Evolutionary conservation across 92 coral and sea anemone genomes (phyloP).

Genomic region (Bergia sp.): DNA sequence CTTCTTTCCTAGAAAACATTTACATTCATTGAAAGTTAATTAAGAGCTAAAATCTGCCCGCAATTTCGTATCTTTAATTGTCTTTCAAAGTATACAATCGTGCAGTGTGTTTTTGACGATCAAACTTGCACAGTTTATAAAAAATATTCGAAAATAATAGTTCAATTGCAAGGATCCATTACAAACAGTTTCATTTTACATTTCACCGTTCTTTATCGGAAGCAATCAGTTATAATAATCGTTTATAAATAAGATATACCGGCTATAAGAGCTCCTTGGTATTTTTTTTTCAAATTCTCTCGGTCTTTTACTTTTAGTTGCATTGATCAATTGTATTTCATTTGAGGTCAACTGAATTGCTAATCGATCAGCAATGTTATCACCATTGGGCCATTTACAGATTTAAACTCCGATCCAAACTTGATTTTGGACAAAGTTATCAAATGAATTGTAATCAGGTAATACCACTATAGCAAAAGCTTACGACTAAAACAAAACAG

Average conservation of each 20-base stretch:
- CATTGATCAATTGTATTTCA: not conserved
- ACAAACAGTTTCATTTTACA: too few relatives aligned
- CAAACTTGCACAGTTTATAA: not conserved
- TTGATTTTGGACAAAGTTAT: not conserved
- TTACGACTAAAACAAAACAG: not conserved
- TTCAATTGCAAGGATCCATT: not conserved
- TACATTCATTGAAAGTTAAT: not conserved
- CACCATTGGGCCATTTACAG: not conserved
- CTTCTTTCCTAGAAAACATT: not conserved
- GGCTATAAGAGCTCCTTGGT: too few relatives aligned
- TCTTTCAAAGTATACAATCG: not conserved
- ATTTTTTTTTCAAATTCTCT: not conserved
- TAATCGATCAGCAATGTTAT: not conserved
- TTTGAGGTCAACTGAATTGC: not conserved
- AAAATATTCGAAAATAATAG: too few relatives aligned
- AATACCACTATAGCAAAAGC: not conserved
- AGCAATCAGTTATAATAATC: too few relatives aligned
- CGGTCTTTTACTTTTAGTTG: not conserved
- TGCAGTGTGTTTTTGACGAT: not conserved
- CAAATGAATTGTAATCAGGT: not conserved
- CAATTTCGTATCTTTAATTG: not conserved
- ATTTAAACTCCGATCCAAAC: not conserved
- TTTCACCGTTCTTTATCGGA: too few relatives aligned
- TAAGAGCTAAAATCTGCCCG: not conserved
- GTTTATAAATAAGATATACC: too few relatives aligned